Evolutionary conservation across 2,113 vertebrate species (phyloP).

Genomic region (Serinus canaria): DNA sequence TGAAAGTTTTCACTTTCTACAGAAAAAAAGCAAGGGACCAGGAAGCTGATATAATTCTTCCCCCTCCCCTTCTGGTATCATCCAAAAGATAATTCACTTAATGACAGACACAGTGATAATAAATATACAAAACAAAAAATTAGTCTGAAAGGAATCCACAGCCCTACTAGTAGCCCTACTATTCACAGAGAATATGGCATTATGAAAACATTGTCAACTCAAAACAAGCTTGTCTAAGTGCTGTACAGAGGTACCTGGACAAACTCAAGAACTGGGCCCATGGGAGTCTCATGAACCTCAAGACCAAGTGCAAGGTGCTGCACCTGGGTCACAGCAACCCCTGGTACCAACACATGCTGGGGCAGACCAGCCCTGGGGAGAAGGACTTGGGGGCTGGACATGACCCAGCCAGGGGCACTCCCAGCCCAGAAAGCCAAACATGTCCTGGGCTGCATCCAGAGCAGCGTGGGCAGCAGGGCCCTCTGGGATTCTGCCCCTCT

Average conservation of each 20-base stretch:
- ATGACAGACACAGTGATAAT: neutral
- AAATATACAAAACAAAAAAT: neutral
- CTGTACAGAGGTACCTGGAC: neutral
- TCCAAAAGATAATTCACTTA: neutral
- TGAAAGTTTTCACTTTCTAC: neutral
- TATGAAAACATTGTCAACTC: neutral
- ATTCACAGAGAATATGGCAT: neutral
- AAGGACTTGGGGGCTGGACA: neutral
- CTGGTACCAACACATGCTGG: accelerated
- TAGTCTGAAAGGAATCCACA: neutral
- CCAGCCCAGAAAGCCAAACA: neutral
- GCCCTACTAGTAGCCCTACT: neutral
- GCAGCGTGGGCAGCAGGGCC: neutral
- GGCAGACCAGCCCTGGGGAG: neutral
- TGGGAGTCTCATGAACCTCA: neutral
- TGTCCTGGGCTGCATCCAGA: neutral
- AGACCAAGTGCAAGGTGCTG: neutral
- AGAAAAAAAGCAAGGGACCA: neutral
- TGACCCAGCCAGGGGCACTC: neutral
- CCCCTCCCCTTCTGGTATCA: neutral
- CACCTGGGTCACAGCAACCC: accelerated
- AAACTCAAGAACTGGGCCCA: neutral
- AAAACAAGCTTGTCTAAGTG: neutral
- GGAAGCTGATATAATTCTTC: neutral
- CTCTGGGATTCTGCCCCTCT: neutral